These are phyloP conservation scores for Alcis repandata DNA, from an alignment of 2,888 invertebrate genomes.

Conservation along the genomic window DNA sequence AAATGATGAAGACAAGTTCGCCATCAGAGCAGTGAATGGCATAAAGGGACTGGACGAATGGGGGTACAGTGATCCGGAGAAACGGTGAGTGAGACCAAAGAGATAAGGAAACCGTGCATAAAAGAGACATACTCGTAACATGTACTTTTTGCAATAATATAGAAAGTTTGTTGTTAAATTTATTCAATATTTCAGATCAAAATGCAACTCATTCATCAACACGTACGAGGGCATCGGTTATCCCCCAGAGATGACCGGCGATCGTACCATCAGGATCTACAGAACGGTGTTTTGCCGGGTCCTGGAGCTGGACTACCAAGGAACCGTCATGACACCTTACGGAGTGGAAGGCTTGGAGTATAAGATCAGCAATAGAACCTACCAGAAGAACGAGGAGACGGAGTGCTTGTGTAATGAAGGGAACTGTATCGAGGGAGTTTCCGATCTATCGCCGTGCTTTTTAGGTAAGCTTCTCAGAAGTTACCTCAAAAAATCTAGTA, in stretches of 20 bases:
- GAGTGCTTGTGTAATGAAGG: constrained; percentile 87
- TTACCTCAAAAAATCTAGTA: too few relatives aligned
- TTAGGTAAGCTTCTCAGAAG: constrained; percentile 84
- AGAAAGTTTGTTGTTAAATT: neutral
- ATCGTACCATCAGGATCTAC: constrained; percentile 87
- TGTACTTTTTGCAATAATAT: too few relatives aligned
- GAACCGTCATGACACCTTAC: constrained; percentile 49
- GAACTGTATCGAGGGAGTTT: constrained; percentile 86
- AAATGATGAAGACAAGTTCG: constrained; percentile 61
- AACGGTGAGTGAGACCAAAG: constrained; percentile 60
- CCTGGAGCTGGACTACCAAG: constrained; percentile 76
- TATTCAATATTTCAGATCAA: constrained; percentile 68
- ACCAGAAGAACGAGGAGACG: constrained; percentile 87
- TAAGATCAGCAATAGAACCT: constrained; percentile 86
- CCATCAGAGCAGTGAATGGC: constrained; percentile 63
- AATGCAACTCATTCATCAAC: constrained; percentile 90
- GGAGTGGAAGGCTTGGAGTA: constrained; percentile 88
- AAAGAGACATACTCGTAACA: too few relatives aligned
- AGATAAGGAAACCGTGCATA: neutral
- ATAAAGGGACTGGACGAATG: constrained; percentile 57
- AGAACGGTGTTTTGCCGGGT: constrained; percentile 92
- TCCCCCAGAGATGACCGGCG: constrained; percentile 86
- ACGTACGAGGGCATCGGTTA: constrained; percentile 91
- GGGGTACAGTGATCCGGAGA: constrained; percentile 59
- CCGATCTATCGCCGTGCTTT: constrained; percentile 90